Evolutionary conservation across 2,888 invertebrate species (phyloP), one percentile per base, ranked within the genome.

Genomic region (Dorcus hopei): DNA sequence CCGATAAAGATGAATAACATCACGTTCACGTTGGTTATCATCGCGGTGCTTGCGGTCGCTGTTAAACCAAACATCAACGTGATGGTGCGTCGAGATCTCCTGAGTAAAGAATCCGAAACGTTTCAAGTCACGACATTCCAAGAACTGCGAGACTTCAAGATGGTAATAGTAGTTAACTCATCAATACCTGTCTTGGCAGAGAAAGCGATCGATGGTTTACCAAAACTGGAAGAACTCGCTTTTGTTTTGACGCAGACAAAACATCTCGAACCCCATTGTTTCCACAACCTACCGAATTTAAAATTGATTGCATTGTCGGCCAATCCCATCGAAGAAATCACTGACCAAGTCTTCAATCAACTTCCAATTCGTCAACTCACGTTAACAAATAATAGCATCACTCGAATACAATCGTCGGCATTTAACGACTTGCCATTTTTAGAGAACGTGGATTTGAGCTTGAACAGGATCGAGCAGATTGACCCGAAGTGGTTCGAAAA

Each of bases 401-500:
- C 3, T 7, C 16, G 42, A n/a, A 56, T 56, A 5, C 26, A 56
- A 33, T 23, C 11, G 6, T n/a, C 38, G 1, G 51, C 56, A 2
- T 52, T 56, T 40, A 38, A 38, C 5, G 40, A 56, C 33, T 6
- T 56, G 47, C 4, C 38, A 2, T 38, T n/a, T 8, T 23, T 56
- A 11, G 7, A 39, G 3, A 51, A 45, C 9, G 26, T 56, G 19
- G 56, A 56, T 38, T 23, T 56, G 26, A 51, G 51, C 1, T 8
- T 23, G 14, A 56, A 56, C 45, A 51, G 16, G 23, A 52, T 56
- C 38, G 14, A n/a, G 2, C 7, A 56, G 8, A 50, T 56, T 19
- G 43, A 50, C n/a, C 6, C 23, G 2, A 23, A 16, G 5, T 50
- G 50, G 50, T 56, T 56, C 19, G 11, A 19, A 14, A 50, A 50